phyloP scores from a whole-genome alignment of 2,797 vertebrate genomes.

The Gymnoscopelus braueri region DNA sequence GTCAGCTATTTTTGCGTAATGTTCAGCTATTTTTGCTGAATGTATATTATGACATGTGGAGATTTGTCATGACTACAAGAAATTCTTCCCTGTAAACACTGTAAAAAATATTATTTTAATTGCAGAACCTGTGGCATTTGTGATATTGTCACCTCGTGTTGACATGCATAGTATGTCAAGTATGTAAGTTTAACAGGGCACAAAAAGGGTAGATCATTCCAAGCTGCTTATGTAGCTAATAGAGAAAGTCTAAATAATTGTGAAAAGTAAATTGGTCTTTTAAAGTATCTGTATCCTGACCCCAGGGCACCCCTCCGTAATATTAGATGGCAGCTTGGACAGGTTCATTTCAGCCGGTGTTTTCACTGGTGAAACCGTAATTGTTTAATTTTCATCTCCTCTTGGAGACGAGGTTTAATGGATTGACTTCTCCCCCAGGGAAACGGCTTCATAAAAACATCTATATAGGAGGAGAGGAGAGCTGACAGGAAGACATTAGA shows the following conservation, averaged over 20 bases:
- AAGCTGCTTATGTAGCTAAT: slow-evolving; percentile 64
- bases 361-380: slow-evolving; percentile 55
- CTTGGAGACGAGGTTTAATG: slow-evolving; percentile 46
- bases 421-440: slow-evolving; percentile 56
- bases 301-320: slow-evolving; percentile 58
- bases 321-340: slow-evolving; percentile 69
- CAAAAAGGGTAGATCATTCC: slow-evolving; percentile 42
- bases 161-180: no score
- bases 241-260: slow-evolving; percentile 65
- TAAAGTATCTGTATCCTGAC: slow-evolving; percentile 71
- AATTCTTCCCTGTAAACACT: no score
- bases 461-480: background rate
- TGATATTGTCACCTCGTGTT: no score
- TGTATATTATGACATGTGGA: no score
- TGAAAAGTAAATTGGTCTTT: slow-evolving; percentile 71
- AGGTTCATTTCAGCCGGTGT: slow-evolving; percentile 59
- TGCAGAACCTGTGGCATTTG: background rate
- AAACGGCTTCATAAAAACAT: slow-evolving; percentile 58
- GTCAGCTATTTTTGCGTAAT: no score
- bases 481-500: slow-evolving; percentile 17
- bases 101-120: no score
- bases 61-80: no score
- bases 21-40: no score
- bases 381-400: slow-evolving; percentile 66
- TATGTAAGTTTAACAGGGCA: background rate